A percentile compares a stretch with the other conserved stretches of the same genome.
These are phyloP conservation scores for Trissoscelio sp. DNA, from an alignment of 2,888 invertebrate genomes.

Conservation along the genomic window DNA sequence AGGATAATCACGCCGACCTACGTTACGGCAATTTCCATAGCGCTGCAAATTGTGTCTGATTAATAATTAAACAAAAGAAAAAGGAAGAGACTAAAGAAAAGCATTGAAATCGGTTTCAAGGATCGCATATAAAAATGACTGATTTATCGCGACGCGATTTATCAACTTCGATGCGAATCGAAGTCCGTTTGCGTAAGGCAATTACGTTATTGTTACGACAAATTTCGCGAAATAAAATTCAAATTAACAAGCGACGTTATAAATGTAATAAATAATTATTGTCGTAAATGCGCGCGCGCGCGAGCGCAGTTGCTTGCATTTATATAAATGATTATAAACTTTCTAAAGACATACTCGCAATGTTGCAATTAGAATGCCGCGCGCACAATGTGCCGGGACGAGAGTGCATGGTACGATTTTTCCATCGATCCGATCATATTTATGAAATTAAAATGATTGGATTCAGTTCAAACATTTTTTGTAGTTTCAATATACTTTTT, in stretches of 20 bases:
- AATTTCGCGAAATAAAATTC: slow-evolving; percentile 47
- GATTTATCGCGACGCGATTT: slow-evolving; percentile 24
- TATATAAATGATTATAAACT: slow-evolving; percentile 63
- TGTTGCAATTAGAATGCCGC: slow-evolving; percentile 59
- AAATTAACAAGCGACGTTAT: slow-evolving; percentile 47
- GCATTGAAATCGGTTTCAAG: slow-evolving; percentile 48
- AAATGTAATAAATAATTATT: slow-evolving; percentile 61
- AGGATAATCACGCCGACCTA: slow-evolving; percentile 27
- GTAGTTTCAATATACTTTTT: too few relatives aligned
- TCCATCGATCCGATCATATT: too few relatives aligned
- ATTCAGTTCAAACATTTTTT: too few relatives aligned
- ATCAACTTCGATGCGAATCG: slow-evolving; percentile 29
- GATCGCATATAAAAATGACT: slow-evolving; percentile 27
- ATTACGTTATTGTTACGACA: slow-evolving; percentile 50
- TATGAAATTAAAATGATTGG: too few relatives aligned
- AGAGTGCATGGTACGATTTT: too few relatives aligned
- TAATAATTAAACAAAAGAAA: slow-evolving; percentile 35
- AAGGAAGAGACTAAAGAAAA: slow-evolving; percentile 41
- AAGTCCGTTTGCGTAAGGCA: slow-evolving; percentile 33
- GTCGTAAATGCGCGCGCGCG: slow-evolving; percentile 45
- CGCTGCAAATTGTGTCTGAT: slow-evolving; percentile 25
- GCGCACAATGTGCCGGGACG: slow-evolving; percentile 34
- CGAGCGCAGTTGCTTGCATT: slow-evolving; percentile 33
- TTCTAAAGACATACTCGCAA: slow-evolving; percentile 49
- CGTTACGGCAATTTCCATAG: slow-evolving; percentile 31